Conservation (phyloP, 2,113 vertebrate species). For the Corythornis vintsioides region DNA sequence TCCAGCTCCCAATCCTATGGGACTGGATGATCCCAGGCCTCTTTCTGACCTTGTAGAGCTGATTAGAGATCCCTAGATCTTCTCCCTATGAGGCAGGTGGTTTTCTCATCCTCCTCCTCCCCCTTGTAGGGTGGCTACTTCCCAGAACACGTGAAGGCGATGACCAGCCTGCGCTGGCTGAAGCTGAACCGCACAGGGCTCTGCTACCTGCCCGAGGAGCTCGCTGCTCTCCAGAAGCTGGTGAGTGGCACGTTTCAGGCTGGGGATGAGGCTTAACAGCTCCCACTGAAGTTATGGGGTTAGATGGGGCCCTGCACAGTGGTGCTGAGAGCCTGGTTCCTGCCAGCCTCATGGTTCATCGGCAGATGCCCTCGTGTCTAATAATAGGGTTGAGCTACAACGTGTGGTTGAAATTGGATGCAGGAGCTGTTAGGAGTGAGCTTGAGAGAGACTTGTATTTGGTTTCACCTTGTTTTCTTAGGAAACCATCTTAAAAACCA, state of each 20-base stretch:
- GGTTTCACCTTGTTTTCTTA: background rate
- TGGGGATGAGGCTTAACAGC: background rate
- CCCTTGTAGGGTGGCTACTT: slow-evolving; percentile 90
- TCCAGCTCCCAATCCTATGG: accelerated
- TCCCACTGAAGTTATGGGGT: accelerated
- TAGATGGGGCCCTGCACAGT: accelerated
- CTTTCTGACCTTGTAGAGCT: accelerated
- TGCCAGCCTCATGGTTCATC: background rate
- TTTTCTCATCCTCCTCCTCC: background rate
- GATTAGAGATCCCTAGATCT: background rate
- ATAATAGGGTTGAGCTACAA: slow-evolving; percentile 47
- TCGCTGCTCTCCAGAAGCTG: slow-evolving; percentile 95
- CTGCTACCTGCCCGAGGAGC: slow-evolving; percentile 97
- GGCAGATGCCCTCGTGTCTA: background rate
- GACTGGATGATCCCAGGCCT: accelerated
- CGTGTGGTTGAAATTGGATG: slow-evolving; percentile 15
- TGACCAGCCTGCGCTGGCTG: slow-evolving; percentile 97
- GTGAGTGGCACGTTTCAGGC: slow-evolving; percentile 62
- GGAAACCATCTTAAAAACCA: background rate
- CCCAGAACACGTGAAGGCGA: slow-evolving; percentile 93
- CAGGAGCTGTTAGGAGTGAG: background rate
- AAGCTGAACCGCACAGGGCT: slow-evolving; percentile 95
- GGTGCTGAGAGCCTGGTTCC: background rate
- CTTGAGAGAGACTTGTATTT: background rate
- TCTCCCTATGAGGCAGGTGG: accelerated